These are phyloP conservation scores for Pseudeuparius sepicola DNA, from an alignment of 2,888 invertebrate species.

Conservation along the genomic window DNA sequence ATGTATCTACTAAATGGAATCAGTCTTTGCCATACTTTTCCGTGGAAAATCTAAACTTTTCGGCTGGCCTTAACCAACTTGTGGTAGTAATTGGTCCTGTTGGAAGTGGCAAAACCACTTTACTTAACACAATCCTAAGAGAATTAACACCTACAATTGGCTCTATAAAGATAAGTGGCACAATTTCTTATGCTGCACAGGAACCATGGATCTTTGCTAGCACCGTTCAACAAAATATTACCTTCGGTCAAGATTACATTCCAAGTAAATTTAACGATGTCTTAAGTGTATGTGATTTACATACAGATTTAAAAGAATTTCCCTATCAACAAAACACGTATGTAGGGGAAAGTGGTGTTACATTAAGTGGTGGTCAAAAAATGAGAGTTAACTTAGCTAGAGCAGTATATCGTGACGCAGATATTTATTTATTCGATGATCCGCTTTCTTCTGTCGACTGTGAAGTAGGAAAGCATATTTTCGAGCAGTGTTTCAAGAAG, in stretches of 20 bases:
- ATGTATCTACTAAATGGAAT: slow-evolving; percentile 58
- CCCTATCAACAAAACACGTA: slow-evolving; percentile 70
- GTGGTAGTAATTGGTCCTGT: slow-evolving; percentile 50
- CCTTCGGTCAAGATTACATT: slow-evolving; percentile 72
- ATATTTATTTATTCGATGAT: slow-evolving; percentile 80
- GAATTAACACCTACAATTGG: slow-evolving; percentile 61
- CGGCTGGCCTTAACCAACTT: slow-evolving; percentile 39
- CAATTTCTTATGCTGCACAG: slow-evolving; percentile 67
- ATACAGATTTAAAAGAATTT: slow-evolving; percentile 60
- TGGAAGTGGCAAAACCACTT: slow-evolving; percentile 50
- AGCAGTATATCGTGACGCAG: slow-evolving; percentile 72
- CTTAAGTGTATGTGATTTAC: slow-evolving; percentile 58
- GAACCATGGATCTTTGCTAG: slow-evolving; percentile 77
- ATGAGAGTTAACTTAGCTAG: slow-evolving; percentile 80
- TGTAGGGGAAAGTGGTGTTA: slow-evolving; percentile 64
- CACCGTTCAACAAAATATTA: slow-evolving; percentile 82
- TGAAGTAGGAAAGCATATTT: slow-evolving; percentile 76
- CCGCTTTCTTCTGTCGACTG: slow-evolving; percentile 85
- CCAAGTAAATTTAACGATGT: slow-evolving; percentile 54
- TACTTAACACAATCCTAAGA: slow-evolving; percentile 49
- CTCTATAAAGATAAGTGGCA: slow-evolving; percentile 52
- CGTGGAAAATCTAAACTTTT: slow-evolving; percentile 51
- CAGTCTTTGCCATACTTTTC: slow-evolving; percentile 28
- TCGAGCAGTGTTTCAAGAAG: slow-evolving; percentile 62
- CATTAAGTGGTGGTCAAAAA: slow-evolving; percentile 69